These are phyloP conservation scores for Anoura caudifer DNA, from an alignment of 2,113 vertebrate species.

Conservation along the genomic window DNA sequence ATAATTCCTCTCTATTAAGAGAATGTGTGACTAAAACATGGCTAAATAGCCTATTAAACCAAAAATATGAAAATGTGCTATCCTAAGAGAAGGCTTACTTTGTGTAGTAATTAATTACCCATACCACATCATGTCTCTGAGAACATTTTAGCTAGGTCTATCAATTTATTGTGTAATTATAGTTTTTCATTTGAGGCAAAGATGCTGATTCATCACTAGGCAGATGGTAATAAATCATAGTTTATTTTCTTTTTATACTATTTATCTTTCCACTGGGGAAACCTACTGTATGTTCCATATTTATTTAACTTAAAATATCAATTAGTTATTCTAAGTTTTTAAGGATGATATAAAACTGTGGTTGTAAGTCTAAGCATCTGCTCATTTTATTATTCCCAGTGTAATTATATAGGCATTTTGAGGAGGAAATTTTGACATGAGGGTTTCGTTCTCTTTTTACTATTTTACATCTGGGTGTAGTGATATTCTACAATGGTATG, in stretches of 20 bases:
- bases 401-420: neutral
- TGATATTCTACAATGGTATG: neutral
- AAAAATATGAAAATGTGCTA: neutral
- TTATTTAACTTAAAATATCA: neutral
- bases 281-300: neutral
- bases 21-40: neutral
- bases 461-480: neutral
- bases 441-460: neutral
- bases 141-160: neutral
- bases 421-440: neutral
- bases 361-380: neutral
- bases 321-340: neutral
- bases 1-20: slow-evolving; percentile 6
- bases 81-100: slow-evolving; percentile 3
- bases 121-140: neutral
- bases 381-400: neutral
- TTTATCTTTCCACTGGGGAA: neutral
- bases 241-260: slow-evolving; percentile 6
- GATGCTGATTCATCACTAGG: neutral
- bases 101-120: slow-evolving; percentile 25
- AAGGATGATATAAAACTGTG: neutral
- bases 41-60: slow-evolving; percentile 12
- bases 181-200: slow-evolving; percentile 8
- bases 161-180: neutral
- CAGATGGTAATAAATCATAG: neutral